phyloP scores from a whole-genome alignment of 1,140 invertebrate species.

The Caenorhabditis briggsae region DNA sequence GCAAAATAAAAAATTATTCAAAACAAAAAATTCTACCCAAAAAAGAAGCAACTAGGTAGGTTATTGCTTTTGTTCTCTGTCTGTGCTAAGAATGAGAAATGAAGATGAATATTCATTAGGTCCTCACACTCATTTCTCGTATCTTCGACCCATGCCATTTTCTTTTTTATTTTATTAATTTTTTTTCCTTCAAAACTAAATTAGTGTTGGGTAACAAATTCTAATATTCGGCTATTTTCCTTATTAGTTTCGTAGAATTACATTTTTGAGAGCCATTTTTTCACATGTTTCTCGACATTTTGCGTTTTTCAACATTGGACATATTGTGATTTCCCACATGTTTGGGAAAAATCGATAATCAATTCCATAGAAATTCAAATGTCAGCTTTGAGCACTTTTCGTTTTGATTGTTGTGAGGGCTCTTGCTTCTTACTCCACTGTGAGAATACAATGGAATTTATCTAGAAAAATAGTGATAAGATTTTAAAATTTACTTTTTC shows the following conservation, averaged over 20 bases:
- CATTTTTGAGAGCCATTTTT: background rate
- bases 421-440: too few relatives aligned
- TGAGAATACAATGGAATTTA: too few relatives aligned
- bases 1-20: too few relatives aligned
- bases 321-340: background rate
- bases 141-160: background rate
- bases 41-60: background rate
- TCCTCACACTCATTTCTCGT: background rate
- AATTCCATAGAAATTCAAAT: too few relatives aligned
- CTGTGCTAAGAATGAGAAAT: background rate
- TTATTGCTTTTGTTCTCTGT: conserved; percentile 2
- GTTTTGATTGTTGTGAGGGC: too few relatives aligned
- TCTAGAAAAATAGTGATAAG: too few relatives aligned
- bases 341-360: background rate
- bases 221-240: too few relatives aligned
- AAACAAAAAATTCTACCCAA: background rate
- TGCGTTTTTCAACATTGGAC: background rate
- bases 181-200: background rate
- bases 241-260: too few relatives aligned
- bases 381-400: too few relatives aligned
- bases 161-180: background rate
- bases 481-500: too few relatives aligned
- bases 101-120: conserved; percentile 39
- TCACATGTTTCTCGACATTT: too few relatives aligned
- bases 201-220: background rate